Percentiles rank a stretch among this genome's conserved stretches.
Conservation (phyloP, 2,113 vertebrate genomes). For the Chloebia gouldiae region DNA sequence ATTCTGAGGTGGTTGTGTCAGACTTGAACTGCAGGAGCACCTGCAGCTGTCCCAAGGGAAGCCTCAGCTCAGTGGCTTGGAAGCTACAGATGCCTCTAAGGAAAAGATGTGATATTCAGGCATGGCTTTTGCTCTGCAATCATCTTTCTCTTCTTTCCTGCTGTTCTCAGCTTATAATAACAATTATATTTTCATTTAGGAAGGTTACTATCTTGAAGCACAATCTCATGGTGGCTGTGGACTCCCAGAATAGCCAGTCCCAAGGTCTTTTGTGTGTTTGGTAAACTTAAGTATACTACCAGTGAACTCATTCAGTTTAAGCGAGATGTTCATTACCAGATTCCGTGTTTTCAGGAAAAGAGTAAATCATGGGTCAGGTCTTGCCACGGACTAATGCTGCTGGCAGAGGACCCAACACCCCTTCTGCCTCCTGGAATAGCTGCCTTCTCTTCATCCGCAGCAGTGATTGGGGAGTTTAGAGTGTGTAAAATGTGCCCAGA, state of each 20-base stretch:
- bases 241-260: not conserved
- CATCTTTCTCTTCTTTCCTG: not conserved
- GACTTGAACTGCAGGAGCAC: fast-evolving
- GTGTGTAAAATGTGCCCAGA: not conserved
- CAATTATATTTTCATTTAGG: not conserved
- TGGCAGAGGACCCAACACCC: too few species aligned
- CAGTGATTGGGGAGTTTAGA: not conserved
- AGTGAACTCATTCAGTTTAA: not conserved
- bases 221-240: fast-evolving
- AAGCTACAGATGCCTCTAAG: fast-evolving
- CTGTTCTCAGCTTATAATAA: not conserved
- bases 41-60: not conserved
- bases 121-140: not conserved
- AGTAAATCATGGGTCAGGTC: fast-evolving
- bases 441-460: not conserved
- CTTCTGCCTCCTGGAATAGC: not conserved
- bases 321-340: not conserved
- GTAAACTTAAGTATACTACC: not conserved
- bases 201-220: not conserved
- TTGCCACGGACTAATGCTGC: not conserved
- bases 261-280: not conserved
- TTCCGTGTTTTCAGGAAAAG: not conserved
- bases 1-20: not conserved
- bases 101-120: not conserved
- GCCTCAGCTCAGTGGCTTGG: fast-evolving